These are phyloP conservation scores for Hydrozoanthus gracilis DNA, from an alignment of 92 coral and sea anemone species.

Conservation along the genomic window DNA sequence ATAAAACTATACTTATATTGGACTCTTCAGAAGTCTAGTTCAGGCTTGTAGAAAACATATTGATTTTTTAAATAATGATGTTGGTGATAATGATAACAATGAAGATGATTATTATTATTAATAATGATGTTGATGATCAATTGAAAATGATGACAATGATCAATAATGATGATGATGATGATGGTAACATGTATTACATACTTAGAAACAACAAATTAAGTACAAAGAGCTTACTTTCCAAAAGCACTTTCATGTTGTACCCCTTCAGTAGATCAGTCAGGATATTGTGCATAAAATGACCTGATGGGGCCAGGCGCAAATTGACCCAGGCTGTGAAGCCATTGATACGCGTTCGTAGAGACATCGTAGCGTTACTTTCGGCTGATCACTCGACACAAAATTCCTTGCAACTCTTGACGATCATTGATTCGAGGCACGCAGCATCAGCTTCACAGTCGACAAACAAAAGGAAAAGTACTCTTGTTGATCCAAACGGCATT, in stretches of 20 bases:
- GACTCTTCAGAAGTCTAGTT: too few relatives aligned
- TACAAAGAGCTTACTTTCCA: conserved; percentile 80
- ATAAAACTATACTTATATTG: too few relatives aligned
- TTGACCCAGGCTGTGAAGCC: conserved; percentile 99
- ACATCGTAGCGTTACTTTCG: conserved; percentile 46
- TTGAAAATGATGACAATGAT: too few relatives aligned
- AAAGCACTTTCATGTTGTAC: conserved; percentile 94
- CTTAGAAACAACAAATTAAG: too few relatives aligned
- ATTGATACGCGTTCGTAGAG: conserved; percentile 91
- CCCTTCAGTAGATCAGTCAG: conserved; percentile 93
- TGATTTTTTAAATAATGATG: too few relatives aligned
- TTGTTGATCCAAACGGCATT: background rate
- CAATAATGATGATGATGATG: too few relatives aligned
- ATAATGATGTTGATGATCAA: too few relatives aligned
- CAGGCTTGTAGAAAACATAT: too few relatives aligned
- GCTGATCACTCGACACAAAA: background rate
- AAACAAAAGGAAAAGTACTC: background rate
- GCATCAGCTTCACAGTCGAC: background rate
- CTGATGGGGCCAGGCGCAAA: conserved; percentile 87
- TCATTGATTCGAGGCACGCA: background rate
- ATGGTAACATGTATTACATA: too few relatives aligned
- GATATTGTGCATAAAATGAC: conserved; percentile 92
- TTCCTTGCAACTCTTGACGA: background rate
- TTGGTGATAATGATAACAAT: too few relatives aligned
- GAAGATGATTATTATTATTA: too few relatives aligned